Percentiles rank a stretch among this genome's conserved stretches.
These are phyloP conservation scores for Drosophila grimshawi DNA, from an alignment of 1,140 invertebrate genomes.

Conservation along the genomic window DNA sequence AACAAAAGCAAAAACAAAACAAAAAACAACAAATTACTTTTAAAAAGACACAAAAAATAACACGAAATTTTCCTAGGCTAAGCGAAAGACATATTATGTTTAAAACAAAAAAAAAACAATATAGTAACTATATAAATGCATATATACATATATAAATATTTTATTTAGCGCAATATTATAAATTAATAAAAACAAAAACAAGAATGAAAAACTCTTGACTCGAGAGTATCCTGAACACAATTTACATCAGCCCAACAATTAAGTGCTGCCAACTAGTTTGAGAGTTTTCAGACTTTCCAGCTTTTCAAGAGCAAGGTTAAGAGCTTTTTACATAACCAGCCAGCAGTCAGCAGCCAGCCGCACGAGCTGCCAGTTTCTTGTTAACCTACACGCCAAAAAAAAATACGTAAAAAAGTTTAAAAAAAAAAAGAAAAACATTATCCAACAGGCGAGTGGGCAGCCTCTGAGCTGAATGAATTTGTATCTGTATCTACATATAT, in stretches of 20 bases:
- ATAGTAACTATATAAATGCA: conserved; percentile 51
- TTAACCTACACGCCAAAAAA: conserved; percentile 52
- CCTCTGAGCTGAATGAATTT: conserved; percentile 60
- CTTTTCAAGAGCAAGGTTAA: conserved; percentile 77
- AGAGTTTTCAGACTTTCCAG: conserved; percentile 11
- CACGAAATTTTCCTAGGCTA: conserved; percentile 41
- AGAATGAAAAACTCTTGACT: background rate
- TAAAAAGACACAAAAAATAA: conserved; percentile 16
- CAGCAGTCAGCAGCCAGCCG: background rate
- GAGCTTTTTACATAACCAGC: conserved; percentile 29
- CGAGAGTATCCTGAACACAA: background rate
- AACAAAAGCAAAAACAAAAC: conserved; percentile 19
- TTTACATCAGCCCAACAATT: no score
- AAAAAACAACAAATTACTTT: conserved; percentile 39
- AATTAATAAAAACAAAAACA: conserved; percentile 50
- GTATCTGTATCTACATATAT: conserved; percentile 30
- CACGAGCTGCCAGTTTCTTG: conserved; percentile 31
- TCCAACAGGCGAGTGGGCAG: conserved; percentile 55
- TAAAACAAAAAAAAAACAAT: conserved; percentile 56
- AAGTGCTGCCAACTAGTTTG: conserved; percentile 33
- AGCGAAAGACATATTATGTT: conserved; percentile 61
- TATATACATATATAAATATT: conserved; percentile 59
- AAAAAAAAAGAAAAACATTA: conserved; percentile 20
- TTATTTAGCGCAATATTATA: conserved; percentile 80
- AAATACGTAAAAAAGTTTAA: background rate